A percentile compares a stretch with the other conserved stretches of the same genome.
These are phyloP conservation scores for Drosophila helvetica DNA, from an alignment of 2,888 invertebrate species.

Conservation along the genomic window DNA sequence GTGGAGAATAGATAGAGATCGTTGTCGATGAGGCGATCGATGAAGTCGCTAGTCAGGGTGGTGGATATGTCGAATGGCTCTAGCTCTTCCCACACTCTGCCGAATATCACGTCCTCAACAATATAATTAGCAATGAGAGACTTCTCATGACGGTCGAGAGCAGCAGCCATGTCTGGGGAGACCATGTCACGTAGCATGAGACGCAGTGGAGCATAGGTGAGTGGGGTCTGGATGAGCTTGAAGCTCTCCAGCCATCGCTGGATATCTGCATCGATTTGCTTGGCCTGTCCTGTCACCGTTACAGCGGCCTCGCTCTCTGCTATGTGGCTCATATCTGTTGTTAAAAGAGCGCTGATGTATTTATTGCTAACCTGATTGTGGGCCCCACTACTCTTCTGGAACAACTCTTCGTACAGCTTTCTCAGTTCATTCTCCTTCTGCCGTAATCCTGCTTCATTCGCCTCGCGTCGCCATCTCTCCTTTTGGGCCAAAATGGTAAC, in stretches of 20 bases:
- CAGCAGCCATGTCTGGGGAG: constrained; percentile 57
- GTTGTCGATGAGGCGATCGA: constrained; percentile 77
- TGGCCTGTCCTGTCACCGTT: constrained; percentile 85
- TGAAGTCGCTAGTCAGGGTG: constrained; percentile 57
- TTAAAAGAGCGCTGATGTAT: constrained; percentile 87
- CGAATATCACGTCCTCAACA: constrained; percentile 83
- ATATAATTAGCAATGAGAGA: constrained; percentile 59
- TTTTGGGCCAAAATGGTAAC: constrained; percentile 91
- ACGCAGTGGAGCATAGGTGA: constrained; percentile 64
- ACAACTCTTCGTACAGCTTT: constrained; percentile 91
- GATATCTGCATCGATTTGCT: constrained; percentile 85
- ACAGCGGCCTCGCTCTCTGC: constrained; percentile 85
- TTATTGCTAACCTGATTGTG: constrained; percentile 86
- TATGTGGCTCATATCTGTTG: constrained; percentile 86
- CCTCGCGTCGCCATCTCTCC: constrained; percentile 90
- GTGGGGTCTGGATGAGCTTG: constrained; percentile 64
- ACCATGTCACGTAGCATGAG: constrained; percentile 59
- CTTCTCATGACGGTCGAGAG: constrained; percentile 56
- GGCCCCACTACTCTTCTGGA: constrained; percentile 86
- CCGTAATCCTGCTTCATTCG: constrained; percentile 90
- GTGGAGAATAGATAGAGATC: constrained; percentile 69
- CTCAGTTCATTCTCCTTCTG: constrained; percentile 90
- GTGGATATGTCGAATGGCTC: constrained; percentile 70
- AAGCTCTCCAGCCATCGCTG: constrained; percentile 69
- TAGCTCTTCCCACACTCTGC: constrained; percentile 83